A percentile compares a stretch with the other conserved stretches of the same genome.
Conservation (phyloP, 2,113 vertebrate species). For the Eidolon helvum region DNA sequence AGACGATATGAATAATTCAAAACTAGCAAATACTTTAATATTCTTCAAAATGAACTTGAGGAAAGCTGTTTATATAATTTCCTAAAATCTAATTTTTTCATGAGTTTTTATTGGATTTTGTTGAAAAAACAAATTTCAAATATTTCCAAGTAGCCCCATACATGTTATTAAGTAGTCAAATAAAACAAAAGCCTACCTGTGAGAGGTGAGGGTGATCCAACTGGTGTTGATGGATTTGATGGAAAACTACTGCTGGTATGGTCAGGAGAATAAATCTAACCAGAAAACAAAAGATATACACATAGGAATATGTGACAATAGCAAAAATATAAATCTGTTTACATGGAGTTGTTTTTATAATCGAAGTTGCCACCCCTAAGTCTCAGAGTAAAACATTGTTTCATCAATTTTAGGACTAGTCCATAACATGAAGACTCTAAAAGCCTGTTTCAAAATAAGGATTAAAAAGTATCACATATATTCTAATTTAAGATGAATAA, state of each 20-base stretch:
- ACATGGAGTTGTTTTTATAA: constrained; percentile 74
- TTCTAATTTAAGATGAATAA: constrained; percentile 59
- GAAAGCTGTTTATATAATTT: background rate
- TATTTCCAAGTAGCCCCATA: background rate
- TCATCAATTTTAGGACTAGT: constrained; percentile 79
- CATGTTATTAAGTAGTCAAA: constrained; percentile 5
- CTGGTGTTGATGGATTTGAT: constrained; percentile 97
- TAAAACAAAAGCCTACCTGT: constrained; percentile 86
- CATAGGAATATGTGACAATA: constrained; percentile 57
- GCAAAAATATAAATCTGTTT: constrained; percentile 57
- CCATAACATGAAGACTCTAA: constrained; percentile 66
- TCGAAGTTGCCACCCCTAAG: constrained; percentile 72
- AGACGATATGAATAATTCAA: background rate
- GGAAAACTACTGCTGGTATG: constrained; percentile 99
- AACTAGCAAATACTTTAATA: constrained; percentile 23
- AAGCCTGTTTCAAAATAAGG: constrained; percentile 20
- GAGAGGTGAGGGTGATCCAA: constrained; percentile 97
- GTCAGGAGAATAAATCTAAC: constrained; percentile 99
- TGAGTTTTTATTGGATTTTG: constrained; percentile 14
- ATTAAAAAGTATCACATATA: constrained; percentile 19
- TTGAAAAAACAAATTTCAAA: background rate
- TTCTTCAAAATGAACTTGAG: constrained; percentile 8
- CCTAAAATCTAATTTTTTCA: background rate
- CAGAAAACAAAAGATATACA: constrained; percentile 66
- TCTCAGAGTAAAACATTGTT: constrained; percentile 72